Conservation (phyloP, 1,140 invertebrate genomes). For the Steinernema khuongi region DNA sequence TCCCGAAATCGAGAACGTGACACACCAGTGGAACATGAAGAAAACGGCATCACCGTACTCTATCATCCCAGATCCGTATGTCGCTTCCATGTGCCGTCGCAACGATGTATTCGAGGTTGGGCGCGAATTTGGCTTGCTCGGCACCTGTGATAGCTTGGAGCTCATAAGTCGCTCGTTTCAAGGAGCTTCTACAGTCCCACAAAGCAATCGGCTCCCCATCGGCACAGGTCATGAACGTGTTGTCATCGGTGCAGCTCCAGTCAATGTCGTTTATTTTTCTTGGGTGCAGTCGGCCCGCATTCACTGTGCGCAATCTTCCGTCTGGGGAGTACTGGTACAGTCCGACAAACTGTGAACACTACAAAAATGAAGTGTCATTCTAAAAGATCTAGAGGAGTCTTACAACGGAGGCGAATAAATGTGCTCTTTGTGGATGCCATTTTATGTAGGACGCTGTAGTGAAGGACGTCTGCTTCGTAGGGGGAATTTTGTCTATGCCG, state of each 20-base stretch:
- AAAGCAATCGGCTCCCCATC: neutral
- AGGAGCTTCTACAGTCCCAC: neutral
- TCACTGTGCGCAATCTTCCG: neutral
- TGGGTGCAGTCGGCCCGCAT: neutral
- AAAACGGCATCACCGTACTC: no score
- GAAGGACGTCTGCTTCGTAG: neutral
- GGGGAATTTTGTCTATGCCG: neutral
- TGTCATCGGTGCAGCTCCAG: neutral
- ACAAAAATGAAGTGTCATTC: neutral
- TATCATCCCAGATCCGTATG: neutral
- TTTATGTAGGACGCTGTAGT: neutral
- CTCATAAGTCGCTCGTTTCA: neutral
- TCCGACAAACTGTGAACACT: neutral
- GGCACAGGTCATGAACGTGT: neutral
- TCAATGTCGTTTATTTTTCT: neutral
- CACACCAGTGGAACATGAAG: no score
- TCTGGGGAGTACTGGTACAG: neutral
- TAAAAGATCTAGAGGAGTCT: neutral
- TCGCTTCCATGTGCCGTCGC: neutral
- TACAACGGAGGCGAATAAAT: neutral
- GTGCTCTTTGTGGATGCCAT: neutral
- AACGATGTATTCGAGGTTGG: neutral
- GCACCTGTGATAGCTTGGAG: neutral
- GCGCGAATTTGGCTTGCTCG: neutral
- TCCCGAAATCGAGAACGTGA: no score